A percentile compares a stretch with the other conserved stretches of the same genome.
These are phyloP conservation scores for Carcina quercana DNA, from an alignment of 2,888 invertebrate species.

Conservation along the genomic window DNA sequence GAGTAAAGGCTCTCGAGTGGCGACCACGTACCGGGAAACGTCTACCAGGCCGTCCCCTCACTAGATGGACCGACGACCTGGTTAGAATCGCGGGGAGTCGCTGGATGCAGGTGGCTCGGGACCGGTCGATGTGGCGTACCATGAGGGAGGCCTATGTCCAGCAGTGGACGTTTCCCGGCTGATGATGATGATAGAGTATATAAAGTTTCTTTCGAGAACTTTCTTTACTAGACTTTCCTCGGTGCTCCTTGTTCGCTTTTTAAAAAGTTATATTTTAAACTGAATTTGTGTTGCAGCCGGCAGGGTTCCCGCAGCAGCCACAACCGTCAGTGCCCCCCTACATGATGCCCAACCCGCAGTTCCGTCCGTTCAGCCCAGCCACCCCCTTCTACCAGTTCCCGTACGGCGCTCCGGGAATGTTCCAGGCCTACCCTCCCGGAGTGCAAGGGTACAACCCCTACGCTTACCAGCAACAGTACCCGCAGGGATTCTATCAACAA, in stretches of 20 bases:
- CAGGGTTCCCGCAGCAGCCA: conserved; percentile 33
- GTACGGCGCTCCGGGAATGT: conserved; percentile 49
- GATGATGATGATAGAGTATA: too few relatives aligned
- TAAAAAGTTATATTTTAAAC: background rate
- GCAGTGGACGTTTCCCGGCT: too few relatives aligned
- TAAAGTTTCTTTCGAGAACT: background rate
- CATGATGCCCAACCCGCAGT: conserved; percentile 47
- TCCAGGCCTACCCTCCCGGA: conserved; percentile 49
- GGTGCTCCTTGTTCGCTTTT: too few relatives aligned
- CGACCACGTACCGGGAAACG: too few relatives aligned
- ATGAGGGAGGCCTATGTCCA: too few relatives aligned
- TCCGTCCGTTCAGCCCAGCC: conserved; percentile 59
- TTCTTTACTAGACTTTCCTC: too few relatives aligned
- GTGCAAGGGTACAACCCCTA: conserved; percentile 54
- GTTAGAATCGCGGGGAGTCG: too few relatives aligned
- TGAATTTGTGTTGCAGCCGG: conserved; percentile 22
- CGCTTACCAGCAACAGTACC: conserved; percentile 41
- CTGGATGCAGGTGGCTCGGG: too few relatives aligned
- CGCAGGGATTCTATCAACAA: conserved; percentile 47
- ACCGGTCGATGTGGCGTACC: too few relatives aligned
- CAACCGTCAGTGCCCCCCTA: conserved; percentile 41
- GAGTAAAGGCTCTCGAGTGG: too few relatives aligned
- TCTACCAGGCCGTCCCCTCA: too few relatives aligned
- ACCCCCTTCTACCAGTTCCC: conserved; percentile 68
- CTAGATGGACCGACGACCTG: too few relatives aligned